These are phyloP conservation scores for Pyrrhosoma nymphula DNA, from an alignment of 2,888 invertebrate genomes.

Conservation along the genomic window DNA sequence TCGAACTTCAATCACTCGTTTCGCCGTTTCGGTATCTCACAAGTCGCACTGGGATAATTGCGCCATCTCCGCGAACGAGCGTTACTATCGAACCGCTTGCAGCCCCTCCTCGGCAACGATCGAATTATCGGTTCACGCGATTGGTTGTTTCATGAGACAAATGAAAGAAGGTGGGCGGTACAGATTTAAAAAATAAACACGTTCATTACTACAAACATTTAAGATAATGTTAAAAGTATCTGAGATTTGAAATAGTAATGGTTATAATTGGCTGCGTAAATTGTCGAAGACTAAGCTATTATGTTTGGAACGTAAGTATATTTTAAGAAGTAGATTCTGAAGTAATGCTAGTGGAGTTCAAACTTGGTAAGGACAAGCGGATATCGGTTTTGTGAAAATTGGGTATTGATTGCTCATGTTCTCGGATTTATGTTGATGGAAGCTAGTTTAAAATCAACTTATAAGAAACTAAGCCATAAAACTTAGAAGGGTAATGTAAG, in stretches of 20 bases:
- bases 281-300: not conserved
- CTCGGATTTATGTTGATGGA: not conserved
- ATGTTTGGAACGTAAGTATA: not conserved
- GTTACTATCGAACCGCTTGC: constrained; percentile 54
- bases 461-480: not conserved
- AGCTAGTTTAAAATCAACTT: not conserved
- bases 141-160: not conserved
- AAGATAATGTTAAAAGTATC: not conserved
- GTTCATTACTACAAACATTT: not conserved
- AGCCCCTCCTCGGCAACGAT: constrained; percentile 19
- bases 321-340: not conserved
- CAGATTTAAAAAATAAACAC: not conserved
- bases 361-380: not conserved
- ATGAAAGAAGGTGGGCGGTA: not conserved
- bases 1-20: constrained; percentile 77
- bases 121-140: constrained; percentile 52
- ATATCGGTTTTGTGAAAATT: not conserved
- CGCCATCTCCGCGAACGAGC: constrained; percentile 66
- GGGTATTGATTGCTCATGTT: not conserved
- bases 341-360: not conserved
- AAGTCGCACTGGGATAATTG: constrained; percentile 57
- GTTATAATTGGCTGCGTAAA: not conserved
- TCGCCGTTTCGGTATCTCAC: constrained; percentile 73
- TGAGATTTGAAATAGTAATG: not conserved
- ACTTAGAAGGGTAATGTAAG: not conserved